Percentiles rank a stretch among this genome's conserved stretches.
Conservation (phyloP, 2,888 invertebrate species). For the Eucera pruinosa region DNA sequence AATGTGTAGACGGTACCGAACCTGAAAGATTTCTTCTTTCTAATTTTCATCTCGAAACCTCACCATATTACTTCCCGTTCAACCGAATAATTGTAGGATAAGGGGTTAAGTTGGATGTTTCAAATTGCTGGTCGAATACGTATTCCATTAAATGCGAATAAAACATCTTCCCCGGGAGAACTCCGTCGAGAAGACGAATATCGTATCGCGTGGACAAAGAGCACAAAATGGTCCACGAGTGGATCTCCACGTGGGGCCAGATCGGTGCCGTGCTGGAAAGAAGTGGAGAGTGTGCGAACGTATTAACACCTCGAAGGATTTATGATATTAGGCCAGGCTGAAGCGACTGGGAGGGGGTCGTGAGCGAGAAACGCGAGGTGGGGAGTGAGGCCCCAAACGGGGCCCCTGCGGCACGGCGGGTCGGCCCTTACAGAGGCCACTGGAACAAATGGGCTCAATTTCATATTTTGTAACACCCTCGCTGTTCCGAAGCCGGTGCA, state of each 20-base stretch:
- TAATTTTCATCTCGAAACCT: too few relatives aligned
- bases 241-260: slow-evolving; percentile 65
- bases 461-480: slow-evolving; percentile 81
- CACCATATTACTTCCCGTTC: too few relatives aligned
- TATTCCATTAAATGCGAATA: too few relatives aligned
- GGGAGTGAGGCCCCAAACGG: slow-evolving; percentile 57
- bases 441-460: slow-evolving; percentile 83
- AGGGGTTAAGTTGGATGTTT: too few relatives aligned
- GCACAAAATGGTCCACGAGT: slow-evolving; percentile 47
- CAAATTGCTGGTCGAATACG: too few relatives aligned
- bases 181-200: slow-evolving; percentile 50
- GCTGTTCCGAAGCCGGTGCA: slow-evolving; percentile 56
- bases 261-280: slow-evolving; percentile 64
- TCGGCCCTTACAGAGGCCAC: slow-evolving; percentile 75
- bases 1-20: too few relatives aligned
- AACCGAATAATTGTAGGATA: too few relatives aligned
- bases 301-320: slow-evolving; percentile 83
- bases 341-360: slow-evolving; percentile 40
- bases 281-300: slow-evolving; percentile 79
- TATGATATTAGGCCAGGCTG: slow-evolving; percentile 77
- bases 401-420: slow-evolving; percentile 77
- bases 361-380: slow-evolving; percentile 32
- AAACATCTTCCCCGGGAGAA: slow-evolving; percentile 8
- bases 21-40: too few relatives aligned
- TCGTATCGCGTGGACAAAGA: slow-evolving; percentile 60